Base-by-base conservation (phyloP, 2,888 invertebrate genomes). In the Schizotus pectinicornis region DNA sequence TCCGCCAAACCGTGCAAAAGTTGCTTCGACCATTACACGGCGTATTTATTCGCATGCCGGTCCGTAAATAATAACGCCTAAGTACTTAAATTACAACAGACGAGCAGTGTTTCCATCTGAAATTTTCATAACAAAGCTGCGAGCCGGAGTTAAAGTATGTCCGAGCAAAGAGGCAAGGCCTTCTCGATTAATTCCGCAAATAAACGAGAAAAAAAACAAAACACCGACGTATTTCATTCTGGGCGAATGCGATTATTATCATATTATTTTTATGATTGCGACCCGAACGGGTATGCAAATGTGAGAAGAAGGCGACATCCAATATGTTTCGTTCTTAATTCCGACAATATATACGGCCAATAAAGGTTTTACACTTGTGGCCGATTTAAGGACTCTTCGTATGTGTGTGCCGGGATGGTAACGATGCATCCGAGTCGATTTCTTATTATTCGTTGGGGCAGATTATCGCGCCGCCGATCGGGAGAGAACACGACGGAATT, bases 181-280 rank as follows among this genome's bases (percentile, higher is more conserved):
- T 59, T 59, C 61, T 56, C 63, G 65, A 68, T 67, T 66, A 68
- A 65, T 64, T 62, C 63, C 22, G 22, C 22, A 22, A 57, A 59
- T 61, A 60, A 67, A 55, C 61, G 56, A 59, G 55, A 48, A 62
- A 64, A 67, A 61, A 49, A 56, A 42, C 43, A 31, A 50, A 38
- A 35, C 37, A 49, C 49, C 12, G 59, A 67, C 69, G 71, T 73
- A 73, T 73, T 72, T 73, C 69, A 72, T 70, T 72, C 67, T 41
- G 63, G 56, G 68, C 63, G 71, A 67, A 70, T 68, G 69, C 70
- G 72, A 72, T 70, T 72, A 73, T 72, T 73, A 73, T 72, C 70
- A 67, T 73, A 71, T 70, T 71, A 73, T 74, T 74, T 73, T 74
- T 74, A 74, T 72, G 71, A 71, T 70, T 69, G 70, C 72, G 68